Evolutionary conservation across 2,888 invertebrate genomes (phyloP).

Genomic region (Lysandra bellargus): DNA sequence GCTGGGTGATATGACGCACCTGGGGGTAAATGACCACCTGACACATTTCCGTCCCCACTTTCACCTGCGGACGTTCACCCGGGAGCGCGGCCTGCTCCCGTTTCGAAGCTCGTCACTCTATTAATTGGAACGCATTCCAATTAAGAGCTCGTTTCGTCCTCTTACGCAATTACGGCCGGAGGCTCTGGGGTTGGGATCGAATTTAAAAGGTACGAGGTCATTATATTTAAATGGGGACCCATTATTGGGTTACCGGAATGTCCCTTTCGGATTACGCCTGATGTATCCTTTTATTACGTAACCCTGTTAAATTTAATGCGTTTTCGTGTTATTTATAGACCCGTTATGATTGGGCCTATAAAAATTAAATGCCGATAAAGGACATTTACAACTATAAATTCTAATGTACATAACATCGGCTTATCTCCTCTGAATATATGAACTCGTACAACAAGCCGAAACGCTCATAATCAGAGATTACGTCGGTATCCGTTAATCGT

Average conservation of each 20-base stretch:
- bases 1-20: conserved; percentile 47
- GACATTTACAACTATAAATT: not conserved
- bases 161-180: conserved; percentile 66
- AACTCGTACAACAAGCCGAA: not conserved
- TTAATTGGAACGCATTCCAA: conserved; percentile 79
- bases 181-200: conserved; percentile 28
- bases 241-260: conserved; percentile 23
- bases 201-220: conserved; percentile 4
- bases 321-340: not conserved
- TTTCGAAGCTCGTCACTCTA: conserved; percentile 58
- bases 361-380: not conserved
- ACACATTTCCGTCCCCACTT: conserved; percentile 74
- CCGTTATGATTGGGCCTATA: not conserved
- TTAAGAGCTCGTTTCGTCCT: conserved; percentile 72
- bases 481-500: not conserved
- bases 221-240: conserved; percentile 20
- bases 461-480: not conserved
- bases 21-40: conserved; percentile 77
- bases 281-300: not conserved
- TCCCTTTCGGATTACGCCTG: conserved; percentile 4
- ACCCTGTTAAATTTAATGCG: conserved; percentile 22
- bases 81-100: conserved; percentile 70
- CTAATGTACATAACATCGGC: not conserved
- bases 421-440: not conserved
- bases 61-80: conserved; percentile 76